These are phyloP conservation scores for Baccha elongata DNA, from an alignment of 2,888 invertebrate species.

Conservation along the genomic window DNA sequence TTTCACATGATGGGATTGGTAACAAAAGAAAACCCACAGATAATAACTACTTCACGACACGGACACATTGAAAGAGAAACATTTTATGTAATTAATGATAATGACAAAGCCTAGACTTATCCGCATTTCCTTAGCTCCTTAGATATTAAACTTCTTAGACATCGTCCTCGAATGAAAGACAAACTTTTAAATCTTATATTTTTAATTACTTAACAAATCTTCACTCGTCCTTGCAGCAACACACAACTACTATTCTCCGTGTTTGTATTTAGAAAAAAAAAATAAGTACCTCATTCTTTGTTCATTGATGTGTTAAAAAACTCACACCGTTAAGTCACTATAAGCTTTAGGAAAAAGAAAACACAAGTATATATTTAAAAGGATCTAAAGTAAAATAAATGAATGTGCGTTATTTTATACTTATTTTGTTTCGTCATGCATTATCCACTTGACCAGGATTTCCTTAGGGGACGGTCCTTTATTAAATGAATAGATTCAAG, in stretches of 20 bases:
- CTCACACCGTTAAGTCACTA: conserved; percentile 46
- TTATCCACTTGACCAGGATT: conserved; percentile 69
- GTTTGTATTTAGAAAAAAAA: conserved; percentile 4
- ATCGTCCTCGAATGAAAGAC: not conserved
- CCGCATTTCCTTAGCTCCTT: conserved; percentile 14
- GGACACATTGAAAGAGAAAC: conserved; percentile 11
- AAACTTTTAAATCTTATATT: conserved; percentile 63
- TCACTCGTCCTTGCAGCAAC: conserved; percentile 9
- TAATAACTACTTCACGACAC: conserved; percentile 15
- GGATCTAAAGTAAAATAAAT: not conserved
- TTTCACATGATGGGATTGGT: conserved; percentile 20
- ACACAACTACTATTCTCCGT: conserved; percentile 10
- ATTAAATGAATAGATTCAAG: conserved; percentile 48
- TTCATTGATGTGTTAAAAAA: conserved; percentile 69
- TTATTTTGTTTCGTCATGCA: conserved; percentile 61
- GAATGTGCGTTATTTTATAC: conserved; percentile 40
- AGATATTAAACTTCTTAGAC: too few species aligned
- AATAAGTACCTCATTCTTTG: conserved; percentile 44
- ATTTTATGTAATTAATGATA: conserved; percentile 66
- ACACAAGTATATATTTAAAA: not conserved
- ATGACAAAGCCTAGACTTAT: conserved; percentile 50
- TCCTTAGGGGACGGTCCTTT: conserved; percentile 26
- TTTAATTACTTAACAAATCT: conserved; percentile 71
- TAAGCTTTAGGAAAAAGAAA: too few species aligned
- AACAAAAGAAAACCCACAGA: conserved; percentile 19